A percentile compares a stretch with the other conserved stretches of the same genome.
Evolutionary conservation across 2,113 vertebrate genomes (phyloP).

Genomic region (Calyptomena viridis): DNA sequence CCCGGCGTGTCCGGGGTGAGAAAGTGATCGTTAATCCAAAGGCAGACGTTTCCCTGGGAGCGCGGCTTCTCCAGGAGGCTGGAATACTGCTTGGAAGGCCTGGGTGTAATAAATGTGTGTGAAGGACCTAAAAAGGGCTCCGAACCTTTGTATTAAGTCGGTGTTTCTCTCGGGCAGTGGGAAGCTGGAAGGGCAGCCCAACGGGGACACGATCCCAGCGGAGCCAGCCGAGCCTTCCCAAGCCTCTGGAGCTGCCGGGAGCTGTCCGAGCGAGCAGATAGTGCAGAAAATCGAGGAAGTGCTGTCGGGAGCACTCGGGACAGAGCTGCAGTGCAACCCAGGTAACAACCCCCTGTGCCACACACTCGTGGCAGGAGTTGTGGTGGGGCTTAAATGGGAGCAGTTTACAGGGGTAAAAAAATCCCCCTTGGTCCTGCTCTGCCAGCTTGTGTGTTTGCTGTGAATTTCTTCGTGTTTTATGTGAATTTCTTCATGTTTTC

Average conservation of each 20-base stretch:
- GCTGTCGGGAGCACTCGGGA: slow-evolving; percentile 76
- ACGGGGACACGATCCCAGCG: slow-evolving; percentile 78
- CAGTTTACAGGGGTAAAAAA: background rate
- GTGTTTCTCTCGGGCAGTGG: slow-evolving; percentile 68
- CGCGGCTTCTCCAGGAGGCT: background rate
- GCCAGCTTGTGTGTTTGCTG: background rate
- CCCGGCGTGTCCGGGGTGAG: background rate
- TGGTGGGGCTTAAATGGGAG: background rate
- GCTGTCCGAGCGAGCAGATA: slow-evolving; percentile 75
- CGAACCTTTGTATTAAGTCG: background rate
- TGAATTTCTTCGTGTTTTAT: background rate
- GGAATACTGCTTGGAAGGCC: background rate
- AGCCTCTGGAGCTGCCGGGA: slow-evolving; percentile 72
- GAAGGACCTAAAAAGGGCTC: background rate
- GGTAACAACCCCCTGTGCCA: slow-evolving; percentile 47
- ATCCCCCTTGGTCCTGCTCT: background rate
- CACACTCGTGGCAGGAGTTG: no score
- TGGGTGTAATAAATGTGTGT: background rate
- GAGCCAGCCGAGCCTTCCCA: slow-evolving; percentile 72
- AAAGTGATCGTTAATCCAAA: background rate
- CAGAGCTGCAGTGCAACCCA: slow-evolving; percentile 74
- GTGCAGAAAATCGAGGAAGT: slow-evolving; percentile 80
- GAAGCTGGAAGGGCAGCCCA: slow-evolving; percentile 78
- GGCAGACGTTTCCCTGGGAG: background rate
- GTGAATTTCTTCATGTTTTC: background rate